These are phyloP conservation scores for Drosophila nebulosa DNA, from an alignment of 1,140 invertebrate genomes.

Conservation along the genomic window DNA sequence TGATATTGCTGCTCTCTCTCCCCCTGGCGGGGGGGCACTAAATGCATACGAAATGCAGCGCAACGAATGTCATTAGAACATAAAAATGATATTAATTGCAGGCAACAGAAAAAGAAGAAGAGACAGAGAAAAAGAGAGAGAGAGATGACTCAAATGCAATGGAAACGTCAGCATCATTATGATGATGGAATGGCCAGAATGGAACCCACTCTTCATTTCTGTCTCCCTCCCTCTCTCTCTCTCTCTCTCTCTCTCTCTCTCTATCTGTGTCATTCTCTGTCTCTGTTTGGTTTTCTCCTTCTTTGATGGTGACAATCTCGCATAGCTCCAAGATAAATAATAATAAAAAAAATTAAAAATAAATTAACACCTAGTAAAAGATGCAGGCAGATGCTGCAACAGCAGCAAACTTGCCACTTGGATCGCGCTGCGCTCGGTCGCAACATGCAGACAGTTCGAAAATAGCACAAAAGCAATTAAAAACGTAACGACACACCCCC, in stretches of 20 bases:
- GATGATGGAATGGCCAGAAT: slow-evolving; percentile 52
- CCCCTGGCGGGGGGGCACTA: slow-evolving; percentile 8
- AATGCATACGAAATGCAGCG: slow-evolving; percentile 76
- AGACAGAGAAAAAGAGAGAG: slow-evolving; percentile 4
- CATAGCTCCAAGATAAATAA: slow-evolving; percentile 67
- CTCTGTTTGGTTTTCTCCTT: too few species aligned
- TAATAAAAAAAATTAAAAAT: slow-evolving; percentile 77
- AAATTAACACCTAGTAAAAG: slow-evolving; percentile 77
- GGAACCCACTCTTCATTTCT: neutral
- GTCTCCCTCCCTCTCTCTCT: neutral
- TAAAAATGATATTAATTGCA: slow-evolving; percentile 80
- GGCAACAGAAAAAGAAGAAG: slow-evolving; percentile 25
- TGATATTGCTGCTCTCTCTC: slow-evolving; percentile 36
- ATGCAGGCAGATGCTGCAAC: slow-evolving; percentile 24
- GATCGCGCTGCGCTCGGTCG: slow-evolving; percentile 25
- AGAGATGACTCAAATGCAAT: slow-evolving; percentile 33
- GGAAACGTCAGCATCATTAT: slow-evolving; percentile 65
- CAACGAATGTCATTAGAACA: slow-evolving; percentile 79
- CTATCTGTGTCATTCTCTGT: neutral
- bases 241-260: neutral
- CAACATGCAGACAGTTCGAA: slow-evolving; percentile 59
- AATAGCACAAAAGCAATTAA: slow-evolving; percentile 79
- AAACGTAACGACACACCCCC: slow-evolving; percentile 46
- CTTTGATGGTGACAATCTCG: slow-evolving; percentile 52
- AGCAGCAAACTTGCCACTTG: slow-evolving; percentile 27